Conservation (phyloP, 2,113 vertebrate genomes). For the Pipa parva region DNA sequence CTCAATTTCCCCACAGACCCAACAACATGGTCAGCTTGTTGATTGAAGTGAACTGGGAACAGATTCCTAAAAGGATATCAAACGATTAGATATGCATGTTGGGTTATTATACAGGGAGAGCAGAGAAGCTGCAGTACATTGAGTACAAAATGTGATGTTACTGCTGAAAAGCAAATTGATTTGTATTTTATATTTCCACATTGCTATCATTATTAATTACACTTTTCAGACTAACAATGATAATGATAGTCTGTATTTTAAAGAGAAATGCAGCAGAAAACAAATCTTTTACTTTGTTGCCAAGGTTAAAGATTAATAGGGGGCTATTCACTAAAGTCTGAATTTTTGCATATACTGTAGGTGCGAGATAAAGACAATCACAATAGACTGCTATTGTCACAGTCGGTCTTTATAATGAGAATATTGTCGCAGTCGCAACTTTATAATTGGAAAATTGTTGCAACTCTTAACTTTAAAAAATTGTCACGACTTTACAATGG, state of each 20-base stretch:
- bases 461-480: no score
- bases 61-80: constrained; percentile 4
- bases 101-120: neutral
- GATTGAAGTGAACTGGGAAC: constrained; percentile 14
- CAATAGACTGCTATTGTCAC: no score
- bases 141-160: neutral
- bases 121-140: neutral
- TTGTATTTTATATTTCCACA: neutral
- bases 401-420: no score
- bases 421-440: no score
- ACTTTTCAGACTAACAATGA: neutral
- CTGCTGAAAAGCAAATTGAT: neutral
- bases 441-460: no score
- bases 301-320: no score
- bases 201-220: neutral
- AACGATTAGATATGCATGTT: constrained; percentile 9
- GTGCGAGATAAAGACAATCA: no score
- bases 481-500: no score
- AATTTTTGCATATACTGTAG: no score
- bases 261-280: no score
- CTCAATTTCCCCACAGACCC: constrained; percentile 4
- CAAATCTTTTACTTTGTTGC: no score
- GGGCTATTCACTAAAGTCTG: no score
- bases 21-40: constrained; percentile 15
- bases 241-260: neutral